Percentiles rank a stretch among this genome's conserved stretches.
These are phyloP conservation scores for Acleris cristana DNA, from an alignment of 2,888 invertebrate species.

Conservation along the genomic window DNA sequence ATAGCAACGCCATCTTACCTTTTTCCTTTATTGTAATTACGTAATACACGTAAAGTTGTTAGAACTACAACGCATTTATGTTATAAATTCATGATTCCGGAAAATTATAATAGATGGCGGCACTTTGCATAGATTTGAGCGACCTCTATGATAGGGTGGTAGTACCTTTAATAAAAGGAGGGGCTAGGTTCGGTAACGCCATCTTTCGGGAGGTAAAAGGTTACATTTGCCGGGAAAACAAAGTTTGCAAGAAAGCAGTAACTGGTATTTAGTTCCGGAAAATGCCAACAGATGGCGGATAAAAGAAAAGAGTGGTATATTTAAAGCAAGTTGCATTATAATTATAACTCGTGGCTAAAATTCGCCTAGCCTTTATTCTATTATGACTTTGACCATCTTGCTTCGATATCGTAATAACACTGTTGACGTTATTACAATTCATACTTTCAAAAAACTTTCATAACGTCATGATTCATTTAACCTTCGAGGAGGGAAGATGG, in stretches of 20 bases:
- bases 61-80: neutral
- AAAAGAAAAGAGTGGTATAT: neutral
- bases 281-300: slow-evolving; percentile 45
- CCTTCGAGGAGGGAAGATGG: too few relatives aligned
- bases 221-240: neutral
- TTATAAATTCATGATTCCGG: too few relatives aligned
- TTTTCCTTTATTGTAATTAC: neutral
- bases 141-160: slow-evolving; percentile 7
- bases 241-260: neutral
- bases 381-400: too few relatives aligned
- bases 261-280: slow-evolving; percentile 41
- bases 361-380: too few relatives aligned
- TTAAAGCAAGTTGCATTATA: too few relatives aligned
- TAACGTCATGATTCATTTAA: too few relatives aligned
- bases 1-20: too few relatives aligned
- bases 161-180: neutral
- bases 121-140: neutral
- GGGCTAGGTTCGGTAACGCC: slow-evolving; percentile 40
- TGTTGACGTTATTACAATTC: too few relatives aligned
- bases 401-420: too few relatives aligned
- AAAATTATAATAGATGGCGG: too few relatives aligned
- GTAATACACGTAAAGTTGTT: neutral
- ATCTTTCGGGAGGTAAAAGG: slow-evolving; percentile 54
- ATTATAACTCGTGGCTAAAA: too few relatives aligned
- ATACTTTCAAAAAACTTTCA: too few relatives aligned